Percentiles rank a stretch among this genome's conserved stretches.
phyloP scores from a whole-genome alignment of 2,888 invertebrate genomes.

The Drosophila barbarae region DNA sequence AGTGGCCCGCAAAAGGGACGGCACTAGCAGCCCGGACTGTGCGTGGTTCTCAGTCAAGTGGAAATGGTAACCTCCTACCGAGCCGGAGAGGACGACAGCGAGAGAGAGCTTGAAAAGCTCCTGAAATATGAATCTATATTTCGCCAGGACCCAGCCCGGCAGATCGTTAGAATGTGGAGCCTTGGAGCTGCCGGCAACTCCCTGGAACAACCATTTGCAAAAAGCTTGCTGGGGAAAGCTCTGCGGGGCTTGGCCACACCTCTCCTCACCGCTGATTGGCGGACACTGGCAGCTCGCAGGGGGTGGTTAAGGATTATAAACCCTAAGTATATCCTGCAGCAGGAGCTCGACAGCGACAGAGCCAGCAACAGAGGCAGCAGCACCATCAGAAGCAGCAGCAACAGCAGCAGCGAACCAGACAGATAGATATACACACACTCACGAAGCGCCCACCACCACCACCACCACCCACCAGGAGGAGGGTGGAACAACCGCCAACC shows the following conservation, averaged over 20 bases:
- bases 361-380: constrained; percentile 48
- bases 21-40: constrained; percentile 25
- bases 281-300: constrained; percentile 68
- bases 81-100: constrained; percentile 24
- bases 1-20: constrained; percentile 39
- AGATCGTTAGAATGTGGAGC: constrained; percentile 1
- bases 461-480: constrained; percentile 26
- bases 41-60: constrained; percentile 57
- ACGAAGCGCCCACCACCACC: constrained; percentile 28
- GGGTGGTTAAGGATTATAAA: constrained; percentile 76
- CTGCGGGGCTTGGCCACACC: constrained; percentile 70
- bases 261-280: constrained; percentile 78
- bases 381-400: constrained; percentile 25
- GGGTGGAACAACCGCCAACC: constrained; percentile 18
- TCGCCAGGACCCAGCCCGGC: neutral
- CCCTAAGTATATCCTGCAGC: constrained; percentile 70
- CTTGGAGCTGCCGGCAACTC: constrained; percentile 4
- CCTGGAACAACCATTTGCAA: constrained; percentile 24
- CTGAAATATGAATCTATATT: neutral
- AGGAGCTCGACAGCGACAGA: constrained; percentile 48
- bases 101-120: constrained; percentile 14
- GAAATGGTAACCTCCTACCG: constrained; percentile 76
- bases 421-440: constrained; percentile 44
- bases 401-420: constrained; percentile 35
- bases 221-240: constrained; percentile 27